phyloP scores from a whole-genome alignment of 2,797 vertebrate species.

The Labroides dimidiatus region DNA sequence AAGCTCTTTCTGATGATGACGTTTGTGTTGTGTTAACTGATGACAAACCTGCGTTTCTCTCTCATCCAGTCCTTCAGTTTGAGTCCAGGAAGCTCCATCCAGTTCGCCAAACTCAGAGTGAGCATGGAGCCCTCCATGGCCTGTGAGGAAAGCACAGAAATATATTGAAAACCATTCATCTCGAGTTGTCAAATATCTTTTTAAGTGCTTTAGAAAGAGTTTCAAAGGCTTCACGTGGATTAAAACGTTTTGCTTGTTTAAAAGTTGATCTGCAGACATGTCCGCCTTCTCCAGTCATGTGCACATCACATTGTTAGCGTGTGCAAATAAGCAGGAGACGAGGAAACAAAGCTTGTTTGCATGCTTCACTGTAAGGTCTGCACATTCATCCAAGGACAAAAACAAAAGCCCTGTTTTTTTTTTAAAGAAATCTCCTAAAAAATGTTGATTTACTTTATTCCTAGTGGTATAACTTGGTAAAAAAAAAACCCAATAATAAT shows the following conservation, averaged over 20 bases:
- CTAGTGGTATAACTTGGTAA: no score
- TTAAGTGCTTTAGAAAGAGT: not conserved
- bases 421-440: no score
- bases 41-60: constrained; percentile 85
- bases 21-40: not conserved
- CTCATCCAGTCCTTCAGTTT: constrained; percentile 88
- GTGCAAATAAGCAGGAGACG: constrained; percentile 18
- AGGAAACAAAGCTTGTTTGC: constrained; percentile 11
- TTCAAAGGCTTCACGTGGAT: not conserved
- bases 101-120: constrained; percentile 86
- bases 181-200: no score
- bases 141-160: constrained; percentile 58
- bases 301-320: not conserved
- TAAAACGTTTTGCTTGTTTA: not conserved
- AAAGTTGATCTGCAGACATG: no score
- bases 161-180: no score
- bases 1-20: not conserved
- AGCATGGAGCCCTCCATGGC: constrained; percentile 89
- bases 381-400: not conserved
- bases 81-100: constrained; percentile 88
- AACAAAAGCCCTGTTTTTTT: constrained; percentile 11
- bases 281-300: not conserved
- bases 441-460: not conserved
- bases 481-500: no score
- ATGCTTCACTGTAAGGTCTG: not conserved